Evolutionary conservation across 2,113 vertebrate genomes (phyloP), one percentile per base, ranked within the genome.

Genomic region (Sebastes schlegelii): DNA sequence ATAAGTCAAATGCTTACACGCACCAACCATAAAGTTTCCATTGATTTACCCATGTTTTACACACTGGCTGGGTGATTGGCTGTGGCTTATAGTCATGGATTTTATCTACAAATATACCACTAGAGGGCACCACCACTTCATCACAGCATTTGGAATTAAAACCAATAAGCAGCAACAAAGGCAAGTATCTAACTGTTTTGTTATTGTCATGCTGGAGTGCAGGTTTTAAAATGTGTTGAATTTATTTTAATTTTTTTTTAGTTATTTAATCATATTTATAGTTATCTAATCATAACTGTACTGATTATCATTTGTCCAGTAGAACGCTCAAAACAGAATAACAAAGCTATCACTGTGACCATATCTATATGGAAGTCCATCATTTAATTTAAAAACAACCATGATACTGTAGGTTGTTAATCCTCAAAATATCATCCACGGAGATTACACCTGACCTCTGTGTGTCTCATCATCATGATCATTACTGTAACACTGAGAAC

Each of bases 51-150:
- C 14, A 21, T 43, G 4, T 60, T 51, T 52, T 43, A 66, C n/a
- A 57, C 17, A 65, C 16, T 66, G 69, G 8, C 48, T 21, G 8
- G 40, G 42, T 9, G 3, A 13, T 40, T 55, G 63, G 34, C 43
- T 70, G 19, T 55, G 1, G 26, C 9, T 17, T 4, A 11, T 2
- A 61, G 23, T 61, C 51, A 77, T 54, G 8, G 9, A 54, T 51
- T 2, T 42, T 57, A 1, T 60, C 17, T 64, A 8, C 48, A 62
- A 1, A 0, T 54, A 0, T 7, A 79, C 85, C 91, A 92, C 75
- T 72, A 93, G 90, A 90, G 54, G 89, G 90, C 1, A 76, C 83
- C 51, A 78, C 10, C 2, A 64, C 43, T 48, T 77, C 49, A 84
- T 55, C 69, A 68, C 8, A 0, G 10, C 46, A 46, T 6, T 34